Conservation (phyloP, 2,888 invertebrate genomes). For the Latrodectus elegans region DNA sequence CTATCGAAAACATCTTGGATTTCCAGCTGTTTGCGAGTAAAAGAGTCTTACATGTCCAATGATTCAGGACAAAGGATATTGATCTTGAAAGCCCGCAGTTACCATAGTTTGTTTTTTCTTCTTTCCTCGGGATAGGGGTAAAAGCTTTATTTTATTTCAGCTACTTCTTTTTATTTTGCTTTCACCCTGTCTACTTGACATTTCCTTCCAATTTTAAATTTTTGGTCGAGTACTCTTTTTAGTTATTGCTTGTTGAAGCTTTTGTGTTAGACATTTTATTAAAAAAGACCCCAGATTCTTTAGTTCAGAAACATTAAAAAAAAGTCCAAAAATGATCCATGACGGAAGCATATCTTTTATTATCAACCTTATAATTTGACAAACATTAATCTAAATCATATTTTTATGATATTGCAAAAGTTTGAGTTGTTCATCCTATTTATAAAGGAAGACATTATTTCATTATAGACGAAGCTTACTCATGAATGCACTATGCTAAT, state of each 20-base stretch:
- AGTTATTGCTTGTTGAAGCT: background rate
- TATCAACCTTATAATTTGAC: no score
- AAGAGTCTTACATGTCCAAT: conserved; percentile 51
- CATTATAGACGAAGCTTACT: no score
- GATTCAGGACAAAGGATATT: conserved; percentile 62
- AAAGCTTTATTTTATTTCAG: conserved; percentile 41
- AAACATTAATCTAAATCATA: no score
- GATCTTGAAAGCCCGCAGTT: conserved; percentile 51
- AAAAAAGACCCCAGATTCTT: conserved; percentile 8
- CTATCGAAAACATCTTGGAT: conserved; percentile 55
- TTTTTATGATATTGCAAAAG: no score
- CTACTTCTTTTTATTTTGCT: conserved; percentile 12
- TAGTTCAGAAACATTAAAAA: background rate
- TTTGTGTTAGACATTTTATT: conserved; percentile 10
- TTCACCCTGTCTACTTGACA: conserved; percentile 34
- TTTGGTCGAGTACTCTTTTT: conserved; percentile 12
- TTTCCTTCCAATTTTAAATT: conserved; percentile 39
- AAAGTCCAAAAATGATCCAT: no score
- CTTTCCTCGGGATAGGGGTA: conserved; percentile 31
- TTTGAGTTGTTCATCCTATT: no score
- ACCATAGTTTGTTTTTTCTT: conserved; percentile 55
- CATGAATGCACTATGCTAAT: no score
- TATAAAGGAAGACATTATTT: no score
- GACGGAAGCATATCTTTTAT: no score
- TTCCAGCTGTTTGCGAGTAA: conserved; percentile 40